Evolutionary conservation across 2,113 vertebrate genomes (phyloP).

Genomic region (Gnathonemus echidnorhynchus): DNA sequence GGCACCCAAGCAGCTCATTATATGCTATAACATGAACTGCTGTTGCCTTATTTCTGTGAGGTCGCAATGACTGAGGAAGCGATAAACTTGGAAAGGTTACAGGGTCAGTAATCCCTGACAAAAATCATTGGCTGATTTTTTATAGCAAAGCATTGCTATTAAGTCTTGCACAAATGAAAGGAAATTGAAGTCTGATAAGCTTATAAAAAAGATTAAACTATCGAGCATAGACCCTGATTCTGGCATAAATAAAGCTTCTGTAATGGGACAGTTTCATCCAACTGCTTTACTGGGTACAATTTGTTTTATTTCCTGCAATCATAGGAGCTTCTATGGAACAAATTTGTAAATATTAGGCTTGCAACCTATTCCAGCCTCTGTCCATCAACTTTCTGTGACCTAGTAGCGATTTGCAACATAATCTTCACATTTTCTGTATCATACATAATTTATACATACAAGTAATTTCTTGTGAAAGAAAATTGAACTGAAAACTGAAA

Average conservation of each 20-base stretch:
- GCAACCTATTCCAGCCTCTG: neutral
- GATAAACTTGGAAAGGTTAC: neutral
- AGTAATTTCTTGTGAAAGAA: neutral
- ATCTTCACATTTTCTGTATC: neutral
- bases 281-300: neutral
- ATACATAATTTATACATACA: neutral
- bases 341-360: constrained; percentile 11
- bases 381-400: neutral
- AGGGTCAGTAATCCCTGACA: neutral
- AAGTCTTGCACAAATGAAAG: neutral
- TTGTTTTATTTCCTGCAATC: constrained; percentile 2
- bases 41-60: neutral
- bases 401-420: neutral
- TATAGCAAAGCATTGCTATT: neutral
- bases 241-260: neutral
- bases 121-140: neutral
- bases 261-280: neutral
- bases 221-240: neutral
- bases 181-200: constrained; percentile 14
- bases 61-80: neutral
- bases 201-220: constrained; percentile 7
- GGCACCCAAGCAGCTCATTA: neutral
- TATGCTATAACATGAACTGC: neutral
- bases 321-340: neutral
- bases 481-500: neutral